Base-by-base conservation (phyloP, 2,113 vertebrate genomes). In the Carassius gibelio region DNA sequence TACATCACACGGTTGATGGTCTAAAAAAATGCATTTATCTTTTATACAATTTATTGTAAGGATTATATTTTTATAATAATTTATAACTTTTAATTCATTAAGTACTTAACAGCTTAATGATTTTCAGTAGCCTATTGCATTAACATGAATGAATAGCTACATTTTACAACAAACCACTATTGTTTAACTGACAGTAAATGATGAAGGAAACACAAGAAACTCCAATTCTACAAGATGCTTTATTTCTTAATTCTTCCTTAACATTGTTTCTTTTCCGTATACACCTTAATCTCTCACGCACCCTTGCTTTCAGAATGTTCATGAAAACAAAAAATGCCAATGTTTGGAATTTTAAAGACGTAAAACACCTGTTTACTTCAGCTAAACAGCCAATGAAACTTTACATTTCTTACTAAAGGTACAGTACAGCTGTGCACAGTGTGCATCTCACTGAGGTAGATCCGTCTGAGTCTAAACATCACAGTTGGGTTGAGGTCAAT, bases 161-260 rank as follows among this genome's bases (percentile, higher is more conserved):
- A 21, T 38, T 71, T 19, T 34, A 69, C n/a, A 34, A 13, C 50
- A 5, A 3, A 23, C 21, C 3, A 26, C 1, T 1, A 6, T 8
- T 5, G 36, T 71, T 38, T 69, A 38, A 71, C 68, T 8, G 8
- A 71, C 3, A 13, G 36, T 21, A 42, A 42, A 38, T 69, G 15
- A 42, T 57, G 13, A 50, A 72, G 38, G 7, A 81, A 85, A 45
- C n/a, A 45, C n/a, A 55, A 66, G 72, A 36, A 52, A 68, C 66
- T 1, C 52, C 42, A 14, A 26, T 30, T 82, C 48, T 86, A 69
- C 69, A 84, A 88, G 76, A 88, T 84, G 64, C 61, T 88, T 88
- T 88, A 88, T 88, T 88, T 84, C 69, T 85, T 85, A 81, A 79
- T 23, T 86, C 87, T 82, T 88, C 82, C 85, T 75, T 82, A 74